phyloP scores from a whole-genome alignment of 1,140 invertebrate species.

The Magallana gigas region DNA sequence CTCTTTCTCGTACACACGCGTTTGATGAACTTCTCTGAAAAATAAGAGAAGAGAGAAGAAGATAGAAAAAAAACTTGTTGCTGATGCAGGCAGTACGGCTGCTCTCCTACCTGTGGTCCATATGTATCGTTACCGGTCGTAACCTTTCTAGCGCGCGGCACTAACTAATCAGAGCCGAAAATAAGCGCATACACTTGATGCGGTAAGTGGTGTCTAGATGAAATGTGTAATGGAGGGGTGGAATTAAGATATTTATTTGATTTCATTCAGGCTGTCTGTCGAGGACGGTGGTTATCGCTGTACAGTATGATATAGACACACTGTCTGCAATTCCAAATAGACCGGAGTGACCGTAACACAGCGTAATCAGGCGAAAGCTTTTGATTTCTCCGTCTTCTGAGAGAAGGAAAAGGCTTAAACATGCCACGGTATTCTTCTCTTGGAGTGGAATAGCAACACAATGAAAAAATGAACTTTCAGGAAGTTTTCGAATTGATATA shows the following conservation, averaged over 20 bases:
- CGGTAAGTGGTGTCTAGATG: constrained; percentile 34
- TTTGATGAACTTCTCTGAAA: constrained; percentile 23
- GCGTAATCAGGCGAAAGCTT: constrained; percentile 18
- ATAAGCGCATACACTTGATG: constrained; percentile 33
- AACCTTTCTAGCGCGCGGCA: constrained; percentile 20
- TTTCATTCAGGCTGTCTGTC: constrained; percentile 35
- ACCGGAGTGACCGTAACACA: constrained; percentile 10
- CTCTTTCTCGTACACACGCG: constrained; percentile 20
- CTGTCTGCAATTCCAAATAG: constrained; percentile 15
- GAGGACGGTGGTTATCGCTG: constrained; percentile 11
- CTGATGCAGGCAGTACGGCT: constrained; percentile 26
- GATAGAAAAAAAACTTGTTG: constrained; percentile 13
- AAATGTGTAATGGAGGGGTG: constrained; percentile 33
- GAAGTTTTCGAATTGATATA: constrained; percentile 25
- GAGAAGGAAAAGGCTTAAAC: background rate
- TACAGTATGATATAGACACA: constrained; percentile 34
- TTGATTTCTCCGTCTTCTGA: constrained; percentile 23
- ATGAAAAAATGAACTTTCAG: constrained; percentile 24
- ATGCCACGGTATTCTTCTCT: constrained; percentile 1
- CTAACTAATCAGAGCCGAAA: constrained; percentile 19
- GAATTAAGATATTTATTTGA: constrained; percentile 37
- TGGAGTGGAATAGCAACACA: constrained; percentile 28
- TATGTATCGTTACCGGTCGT: constrained; percentile 18
- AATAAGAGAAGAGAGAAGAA: background rate
- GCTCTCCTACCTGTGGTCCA: constrained; percentile 12